These are phyloP conservation scores for Carcinoscorpius rotundicauda DNA, from an alignment of 1,140 invertebrate genomes.

Conservation along the genomic window DNA sequence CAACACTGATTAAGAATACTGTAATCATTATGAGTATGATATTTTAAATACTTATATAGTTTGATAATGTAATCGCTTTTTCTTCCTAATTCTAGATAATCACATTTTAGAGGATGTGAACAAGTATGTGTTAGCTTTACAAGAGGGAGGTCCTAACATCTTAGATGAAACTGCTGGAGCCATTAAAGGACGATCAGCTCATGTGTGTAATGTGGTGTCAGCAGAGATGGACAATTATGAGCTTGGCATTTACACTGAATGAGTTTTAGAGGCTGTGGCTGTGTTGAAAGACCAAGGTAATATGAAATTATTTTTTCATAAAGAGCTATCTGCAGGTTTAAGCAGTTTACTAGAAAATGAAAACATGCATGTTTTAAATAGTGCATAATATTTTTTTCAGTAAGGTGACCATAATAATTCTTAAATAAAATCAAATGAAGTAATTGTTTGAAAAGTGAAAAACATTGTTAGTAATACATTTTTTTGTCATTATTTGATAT, in stretches of 20 bases:
- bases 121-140: constrained; percentile 86
- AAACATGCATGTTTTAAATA: no score
- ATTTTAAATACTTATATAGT: no score
- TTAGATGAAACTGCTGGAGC: constrained; percentile 85
- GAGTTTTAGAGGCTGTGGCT: constrained; percentile 75
- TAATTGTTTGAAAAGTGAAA: no score
- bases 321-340: constrained; percentile 33
- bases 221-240: constrained; percentile 98
- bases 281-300: constrained; percentile 3
- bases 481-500: not conserved
- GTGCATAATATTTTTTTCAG: no score
- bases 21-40: no score
- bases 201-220: constrained; percentile 89
- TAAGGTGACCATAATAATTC: no score
- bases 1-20: no score
- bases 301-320: constrained; percentile 53
- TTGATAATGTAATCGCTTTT: no score
- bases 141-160: constrained; percentile 78
- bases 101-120: constrained; percentile 97
- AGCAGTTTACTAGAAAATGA: no score
- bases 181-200: constrained; percentile 76
- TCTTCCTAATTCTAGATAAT: constrained; percentile 8
- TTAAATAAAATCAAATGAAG: no score
- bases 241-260: constrained; percentile 83
- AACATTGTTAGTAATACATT: no score